Evolutionary conservation across 2,113 vertebrate genomes (phyloP), one percentile per base, ranked within the genome.

Genomic region (Vulpes ferrilata): DNA sequence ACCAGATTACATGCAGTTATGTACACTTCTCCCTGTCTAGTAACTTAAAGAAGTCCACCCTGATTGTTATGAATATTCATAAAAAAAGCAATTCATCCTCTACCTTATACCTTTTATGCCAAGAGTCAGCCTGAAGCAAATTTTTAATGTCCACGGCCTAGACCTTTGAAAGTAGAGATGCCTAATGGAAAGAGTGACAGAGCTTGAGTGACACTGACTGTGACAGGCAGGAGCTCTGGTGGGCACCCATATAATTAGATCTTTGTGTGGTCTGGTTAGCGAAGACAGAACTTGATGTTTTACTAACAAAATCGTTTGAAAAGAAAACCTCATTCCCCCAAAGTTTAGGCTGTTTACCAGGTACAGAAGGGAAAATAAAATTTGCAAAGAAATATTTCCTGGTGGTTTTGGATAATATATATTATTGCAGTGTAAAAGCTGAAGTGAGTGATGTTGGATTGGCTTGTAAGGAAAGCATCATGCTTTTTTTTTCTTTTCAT

Each of bases 161-260:
- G 93, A 97, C 95, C 92, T 98, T 88, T 98, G 98, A 98, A 98
- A 96, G 95, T 92, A 97, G 98, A 93, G 88, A 93, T 92, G 86
- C 93, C 84, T 97, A 93, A 97, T 83, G 82, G 98, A 98, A 97
- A 85, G 90, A 91, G 92, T 97, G 96, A 93, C 97, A 97, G 95
- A 96, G 67, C 35, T 90, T 96, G 96, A 98, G 96, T 96, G 97
- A 95, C 95, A 93, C 91, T 97, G 98, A 88, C 32, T 59, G 51
- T 98, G 97, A 94, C 88, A 97, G 97, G 96, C 93, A 95, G 93
- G 96, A 82, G 78, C 87, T 97, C 94, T 95, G 97, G 97, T 98
- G 96, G 88, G 92, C 97, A 97, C 95, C 93, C 98, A 94, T 96
- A 88, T 98, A 98, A 98, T 98, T 98, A 98, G 96, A 96, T 97